These are phyloP conservation scores for Helicoverpa assulta DNA, from an alignment of 2,888 invertebrate genomes.

Conservation along the genomic window DNA sequence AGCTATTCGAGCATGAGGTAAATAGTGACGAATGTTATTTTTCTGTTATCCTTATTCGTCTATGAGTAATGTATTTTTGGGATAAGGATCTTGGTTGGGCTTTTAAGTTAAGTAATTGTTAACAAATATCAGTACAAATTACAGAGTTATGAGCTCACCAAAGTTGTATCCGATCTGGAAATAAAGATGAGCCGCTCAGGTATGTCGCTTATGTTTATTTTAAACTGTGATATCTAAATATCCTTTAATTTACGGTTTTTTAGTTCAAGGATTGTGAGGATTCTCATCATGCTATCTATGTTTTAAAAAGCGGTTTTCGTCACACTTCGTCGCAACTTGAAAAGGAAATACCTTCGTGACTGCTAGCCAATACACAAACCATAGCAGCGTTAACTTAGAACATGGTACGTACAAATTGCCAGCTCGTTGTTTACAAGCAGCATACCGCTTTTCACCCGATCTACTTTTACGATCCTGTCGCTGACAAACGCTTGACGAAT, in stretches of 20 bases:
- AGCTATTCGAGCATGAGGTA: slow-evolving; percentile 9
- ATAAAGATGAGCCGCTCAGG: too few species aligned
- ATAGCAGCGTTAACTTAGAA: not conserved
- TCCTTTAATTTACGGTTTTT: too few species aligned
- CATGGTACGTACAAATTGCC: slow-evolving; percentile 6
- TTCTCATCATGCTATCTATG: too few species aligned
- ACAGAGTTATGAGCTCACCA: too few species aligned
- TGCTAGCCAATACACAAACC: not conserved
- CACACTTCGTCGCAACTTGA: not conserved
- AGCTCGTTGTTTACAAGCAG: slow-evolving; percentile 22
- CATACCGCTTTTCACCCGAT: slow-evolving; percentile 29
- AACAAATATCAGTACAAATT: too few species aligned
- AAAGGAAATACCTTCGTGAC: not conserved
- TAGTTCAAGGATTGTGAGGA: too few species aligned
- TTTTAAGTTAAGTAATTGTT: too few species aligned
- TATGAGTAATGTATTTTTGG: not conserved
- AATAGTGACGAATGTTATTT: slow-evolving; percentile 8
- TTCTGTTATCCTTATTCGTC: not conserved
- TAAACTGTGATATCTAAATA: too few species aligned
- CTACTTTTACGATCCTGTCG: slow-evolving; percentile 44
- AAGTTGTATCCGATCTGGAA: too few species aligned
- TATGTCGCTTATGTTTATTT: too few species aligned
- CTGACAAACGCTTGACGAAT: slow-evolving; percentile 44
- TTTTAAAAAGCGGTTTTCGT: too few species aligned
- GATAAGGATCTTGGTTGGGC: too few species aligned